Base-by-base conservation (phyloP, 2,888 invertebrate species). In the Brachycybe producta region DNA sequence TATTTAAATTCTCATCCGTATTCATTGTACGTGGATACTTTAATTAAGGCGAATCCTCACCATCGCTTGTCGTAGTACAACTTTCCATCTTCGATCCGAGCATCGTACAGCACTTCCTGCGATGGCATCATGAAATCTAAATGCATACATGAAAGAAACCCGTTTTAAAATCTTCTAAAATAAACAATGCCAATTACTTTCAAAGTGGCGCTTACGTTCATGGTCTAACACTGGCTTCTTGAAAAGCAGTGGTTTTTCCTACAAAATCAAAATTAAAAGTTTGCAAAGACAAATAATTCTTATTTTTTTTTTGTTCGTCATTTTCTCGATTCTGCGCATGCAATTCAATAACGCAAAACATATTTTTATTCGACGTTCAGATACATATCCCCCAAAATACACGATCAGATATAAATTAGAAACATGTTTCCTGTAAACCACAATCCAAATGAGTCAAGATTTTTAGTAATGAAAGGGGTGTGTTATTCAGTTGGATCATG, bases 1-100 rank as follows among this genome's bases (percentile, higher is more conserved):
- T 13, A 39, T 24, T 35, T 39, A 52, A 19, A 39, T 26, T 15
- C 36, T 32, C 34, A 51, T 32, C 49, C 47, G 32, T 32, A 32
- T 32, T 52, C 44, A 40, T 51, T 52, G 17, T 7, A 21, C 34
- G 32, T 15, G 7, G 15, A 54, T 15, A 38, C 30, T 36, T 36
- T 51, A 54, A n/a, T n/a, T n/a, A n/a, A n/a, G n/a, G n/a, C n/a
- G n/a, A n/a, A n/a, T n/a, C 54, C 63, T 60, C 62, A 76, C 94
- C 94, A 94, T 64, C 88, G 76, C 57, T 90, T 77, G 70, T 94
- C 92, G 70, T 88, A 92, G 62, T 87, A 73, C 53, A 95, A 71
- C 70, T 92, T 90, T 47, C 92, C 92, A 70, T 92, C 92, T 70
- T 94, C 94, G 57, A 94, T 88, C 55, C 85, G 77, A 3, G 88